Conservation (phyloP, 2,797 vertebrate species). For the Sphaeramia orbicularis region DNA sequence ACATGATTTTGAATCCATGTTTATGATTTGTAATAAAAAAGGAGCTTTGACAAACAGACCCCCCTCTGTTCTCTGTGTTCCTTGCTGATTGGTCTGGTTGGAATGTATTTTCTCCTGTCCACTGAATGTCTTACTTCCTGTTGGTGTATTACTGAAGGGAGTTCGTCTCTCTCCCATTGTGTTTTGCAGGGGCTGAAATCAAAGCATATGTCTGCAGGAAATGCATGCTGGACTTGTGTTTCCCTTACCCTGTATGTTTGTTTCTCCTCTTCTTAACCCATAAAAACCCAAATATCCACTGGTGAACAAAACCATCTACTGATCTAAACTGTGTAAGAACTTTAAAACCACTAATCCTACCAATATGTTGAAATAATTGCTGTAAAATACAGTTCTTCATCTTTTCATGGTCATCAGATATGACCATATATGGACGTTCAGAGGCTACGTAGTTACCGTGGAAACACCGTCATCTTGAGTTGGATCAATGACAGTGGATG, state of each 20-base stretch:
- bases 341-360: no score
- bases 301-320: no score
- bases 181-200: slow-evolving; percentile 72
- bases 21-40: slow-evolving; percentile 81
- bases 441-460: no score
- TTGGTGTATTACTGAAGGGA: slow-evolving; percentile 61
- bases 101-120: slow-evolving; percentile 77
- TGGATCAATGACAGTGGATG: no score
- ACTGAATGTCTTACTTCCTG: slow-evolving; percentile 78
- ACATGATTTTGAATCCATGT: slow-evolving; percentile 58
- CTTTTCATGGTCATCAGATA: no score
- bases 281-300: no score
- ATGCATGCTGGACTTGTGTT: slow-evolving; percentile 75
- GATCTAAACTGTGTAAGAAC: no score
- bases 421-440: no score
- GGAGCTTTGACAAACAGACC: slow-evolving; percentile 64
- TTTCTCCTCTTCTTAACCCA: slow-evolving; percentile 44
- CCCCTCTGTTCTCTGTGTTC: slow-evolving; percentile 57
- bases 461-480: no score
- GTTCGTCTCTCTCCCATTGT: slow-evolving; percentile 79
- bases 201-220: slow-evolving; percentile 84
- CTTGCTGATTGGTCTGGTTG: slow-evolving; percentile 45
- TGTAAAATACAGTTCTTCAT: no score
- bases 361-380: no score
- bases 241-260: slow-evolving; percentile 58